Evolutionary conservation across 2,888 invertebrate species (phyloP).

Genomic region (Clunio marinus): DNA sequence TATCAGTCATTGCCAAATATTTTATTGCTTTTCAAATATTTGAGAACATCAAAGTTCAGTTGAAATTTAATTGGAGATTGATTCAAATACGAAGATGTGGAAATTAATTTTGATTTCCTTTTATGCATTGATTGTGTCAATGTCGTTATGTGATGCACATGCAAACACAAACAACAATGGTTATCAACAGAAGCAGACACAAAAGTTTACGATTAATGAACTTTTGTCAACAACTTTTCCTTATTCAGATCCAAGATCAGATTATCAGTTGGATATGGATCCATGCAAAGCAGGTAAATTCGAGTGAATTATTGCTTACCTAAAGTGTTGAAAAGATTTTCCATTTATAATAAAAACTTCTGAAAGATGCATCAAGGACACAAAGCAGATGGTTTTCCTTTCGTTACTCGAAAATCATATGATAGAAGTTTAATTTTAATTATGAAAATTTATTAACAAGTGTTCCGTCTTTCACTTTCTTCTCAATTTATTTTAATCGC

Average conservation of each 20-base stretch:
- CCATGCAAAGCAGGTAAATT: slow-evolving; percentile 27
- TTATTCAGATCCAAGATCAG: slow-evolving; percentile 1
- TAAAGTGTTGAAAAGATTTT: too few relatives aligned
- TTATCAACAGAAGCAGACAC: not conserved
- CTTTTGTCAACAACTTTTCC: slow-evolving; percentile 19
- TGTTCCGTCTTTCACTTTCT: too few relatives aligned
- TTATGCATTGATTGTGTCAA: not conserved
- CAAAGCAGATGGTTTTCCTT: too few relatives aligned
- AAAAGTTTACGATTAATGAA: slow-evolving; percentile 19
- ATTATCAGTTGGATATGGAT: slow-evolving; percentile 26
- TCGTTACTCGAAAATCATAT: too few relatives aligned
- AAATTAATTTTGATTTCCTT: not conserved
- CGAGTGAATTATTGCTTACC: too few relatives aligned
- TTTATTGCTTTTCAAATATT: not conserved
- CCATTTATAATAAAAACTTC: too few relatives aligned
- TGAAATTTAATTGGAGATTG: too few relatives aligned
- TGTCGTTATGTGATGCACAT: not conserved
- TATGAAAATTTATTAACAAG: too few relatives aligned
- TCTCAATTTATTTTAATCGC: too few relatives aligned
- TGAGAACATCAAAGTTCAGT: not conserved
- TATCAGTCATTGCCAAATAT: not conserved
- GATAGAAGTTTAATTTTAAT: too few relatives aligned
- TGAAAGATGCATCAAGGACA: too few relatives aligned
- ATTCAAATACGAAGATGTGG: not conserved
- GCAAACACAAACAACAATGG: not conserved